Evolutionary conservation across 2,113 vertebrate genomes (phyloP).

Genomic region (Pseudopipra pipra): DNA sequence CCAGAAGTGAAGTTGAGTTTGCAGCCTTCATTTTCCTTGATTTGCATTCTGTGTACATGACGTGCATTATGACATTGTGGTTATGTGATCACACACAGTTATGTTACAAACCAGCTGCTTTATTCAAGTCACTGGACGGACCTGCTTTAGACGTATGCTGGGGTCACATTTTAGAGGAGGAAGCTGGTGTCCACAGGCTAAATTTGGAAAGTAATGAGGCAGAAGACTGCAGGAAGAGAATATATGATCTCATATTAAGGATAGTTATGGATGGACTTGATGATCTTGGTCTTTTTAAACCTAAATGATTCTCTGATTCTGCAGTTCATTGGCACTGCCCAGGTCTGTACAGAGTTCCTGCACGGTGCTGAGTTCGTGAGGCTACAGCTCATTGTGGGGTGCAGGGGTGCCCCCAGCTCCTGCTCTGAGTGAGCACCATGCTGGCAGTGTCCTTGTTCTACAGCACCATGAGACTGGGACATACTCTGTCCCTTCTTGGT

Average conservation of each 20-base stretch:
- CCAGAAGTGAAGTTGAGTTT: not conserved
- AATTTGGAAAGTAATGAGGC: accelerated
- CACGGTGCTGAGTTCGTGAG: no score
- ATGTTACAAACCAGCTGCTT: not conserved
- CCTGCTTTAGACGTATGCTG: not conserved
- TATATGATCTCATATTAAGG: no score
- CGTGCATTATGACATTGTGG: not conserved
- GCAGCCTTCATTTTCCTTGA: not conserved
- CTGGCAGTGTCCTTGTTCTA: not conserved
- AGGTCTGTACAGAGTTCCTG: not conserved
- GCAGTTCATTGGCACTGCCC: not conserved
- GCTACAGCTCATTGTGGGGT: not conserved
- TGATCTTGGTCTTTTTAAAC: not conserved
- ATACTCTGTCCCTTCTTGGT: accelerated
- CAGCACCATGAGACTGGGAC: accelerated
- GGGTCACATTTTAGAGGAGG: accelerated
- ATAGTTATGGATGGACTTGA: not conserved
- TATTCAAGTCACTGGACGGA: not conserved
- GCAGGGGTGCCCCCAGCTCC: not conserved
- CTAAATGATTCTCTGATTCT: not conserved
- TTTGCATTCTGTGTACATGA: not conserved
- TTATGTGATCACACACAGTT: not conserved
- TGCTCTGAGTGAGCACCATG: not conserved
- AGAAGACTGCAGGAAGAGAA: not conserved
- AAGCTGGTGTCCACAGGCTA: not conserved